These are phyloP conservation scores for Coluber constrictor DNA, from an alignment of 2,797 vertebrate genomes.

Conservation along the genomic window DNA sequence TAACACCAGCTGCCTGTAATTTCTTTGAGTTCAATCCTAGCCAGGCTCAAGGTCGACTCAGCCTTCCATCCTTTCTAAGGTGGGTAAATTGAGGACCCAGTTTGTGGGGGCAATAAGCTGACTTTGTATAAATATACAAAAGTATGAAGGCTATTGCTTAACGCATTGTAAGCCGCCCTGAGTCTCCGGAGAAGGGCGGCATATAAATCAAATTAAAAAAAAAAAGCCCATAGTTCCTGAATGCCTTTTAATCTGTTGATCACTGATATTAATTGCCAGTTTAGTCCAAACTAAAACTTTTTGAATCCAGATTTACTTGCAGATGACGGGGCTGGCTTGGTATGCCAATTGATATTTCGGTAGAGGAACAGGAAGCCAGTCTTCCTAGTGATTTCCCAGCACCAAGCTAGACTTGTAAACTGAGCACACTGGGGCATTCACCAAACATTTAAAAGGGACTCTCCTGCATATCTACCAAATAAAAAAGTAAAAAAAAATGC, in stretches of 20 bases:
- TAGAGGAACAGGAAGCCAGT: accelerated
- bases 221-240: neutral
- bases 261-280: neutral
- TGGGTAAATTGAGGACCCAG: too few species aligned
- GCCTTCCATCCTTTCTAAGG: too few species aligned
- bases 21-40: too few species aligned
- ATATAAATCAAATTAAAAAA: too few species aligned
- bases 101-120: too few species aligned
- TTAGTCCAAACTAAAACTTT: neutral
- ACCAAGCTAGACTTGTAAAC: neutral
- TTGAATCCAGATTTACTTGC: neutral
- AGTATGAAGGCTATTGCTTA: too few species aligned
- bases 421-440: neutral
- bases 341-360: neutral
- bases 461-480: neutral
- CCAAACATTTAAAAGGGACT: neutral
- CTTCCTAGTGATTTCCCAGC: accelerated
- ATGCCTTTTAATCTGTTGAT: neutral
- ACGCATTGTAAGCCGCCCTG: too few species aligned
- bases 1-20: too few species aligned
- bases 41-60: too few species aligned
- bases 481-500: neutral
- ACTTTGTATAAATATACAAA: too few species aligned
- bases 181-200: too few species aligned
- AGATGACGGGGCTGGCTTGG: neutral